A percentile compares a stretch with the other conserved stretches of the same genome.
These are phyloP conservation scores for Zootermopsis nevadensis DNA, from an alignment of 2,888 invertebrate genomes.

Conservation along the genomic window DNA sequence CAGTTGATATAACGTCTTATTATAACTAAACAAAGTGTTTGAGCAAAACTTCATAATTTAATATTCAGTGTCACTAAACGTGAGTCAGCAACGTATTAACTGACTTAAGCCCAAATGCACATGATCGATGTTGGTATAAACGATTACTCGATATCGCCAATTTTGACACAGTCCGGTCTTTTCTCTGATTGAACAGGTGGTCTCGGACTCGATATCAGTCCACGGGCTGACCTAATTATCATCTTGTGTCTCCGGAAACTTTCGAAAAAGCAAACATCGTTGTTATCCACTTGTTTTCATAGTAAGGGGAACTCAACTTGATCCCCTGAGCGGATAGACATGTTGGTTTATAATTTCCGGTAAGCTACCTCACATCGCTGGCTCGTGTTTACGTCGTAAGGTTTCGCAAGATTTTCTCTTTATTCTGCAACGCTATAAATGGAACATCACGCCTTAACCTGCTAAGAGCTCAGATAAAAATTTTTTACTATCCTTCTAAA, in stretches of 20 bases:
- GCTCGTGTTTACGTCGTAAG: neutral
- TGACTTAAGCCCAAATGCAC: no score
- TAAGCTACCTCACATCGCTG: neutral
- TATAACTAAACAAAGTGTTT: no score
- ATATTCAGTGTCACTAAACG: no score
- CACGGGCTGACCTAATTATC: neutral
- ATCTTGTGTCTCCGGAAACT: neutral
- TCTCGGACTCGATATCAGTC: neutral
- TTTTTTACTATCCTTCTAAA: no score
- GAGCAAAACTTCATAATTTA: no score
- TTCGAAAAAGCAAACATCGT: neutral
- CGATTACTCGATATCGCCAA: no score
- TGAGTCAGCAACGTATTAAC: no score
- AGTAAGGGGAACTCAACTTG: neutral
- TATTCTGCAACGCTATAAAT: neutral
- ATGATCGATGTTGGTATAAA: no score
- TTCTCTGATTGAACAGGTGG: neutral
- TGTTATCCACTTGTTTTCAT: neutral
- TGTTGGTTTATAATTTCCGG: conserved; percentile 10
- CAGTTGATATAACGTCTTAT: no score
- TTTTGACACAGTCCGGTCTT: neutral
- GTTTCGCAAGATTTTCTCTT: neutral
- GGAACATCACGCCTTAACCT: neutral
- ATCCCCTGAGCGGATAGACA: neutral
- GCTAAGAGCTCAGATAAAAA: neutral